These are phyloP conservation scores for Ochropleura plecta DNA, from an alignment of 2,888 invertebrate genomes.

Conservation along the genomic window DNA sequence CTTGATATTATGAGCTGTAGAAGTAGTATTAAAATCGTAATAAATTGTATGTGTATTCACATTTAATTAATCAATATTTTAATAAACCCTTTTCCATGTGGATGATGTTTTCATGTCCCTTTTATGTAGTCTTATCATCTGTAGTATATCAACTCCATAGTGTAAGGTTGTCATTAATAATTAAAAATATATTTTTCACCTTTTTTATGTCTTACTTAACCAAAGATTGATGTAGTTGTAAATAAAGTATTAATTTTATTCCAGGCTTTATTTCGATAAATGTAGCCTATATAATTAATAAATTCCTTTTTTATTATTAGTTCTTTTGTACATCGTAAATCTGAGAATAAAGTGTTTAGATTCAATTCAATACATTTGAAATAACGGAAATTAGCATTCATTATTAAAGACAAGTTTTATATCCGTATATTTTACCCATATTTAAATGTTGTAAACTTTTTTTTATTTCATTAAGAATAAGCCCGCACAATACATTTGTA, in stretches of 20 bases:
- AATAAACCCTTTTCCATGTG: background rate
- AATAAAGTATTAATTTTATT: background rate
- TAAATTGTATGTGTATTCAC: background rate
- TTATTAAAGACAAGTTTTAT: background rate
- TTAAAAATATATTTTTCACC: background rate
- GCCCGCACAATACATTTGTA: background rate
- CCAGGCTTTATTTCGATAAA: background rate
- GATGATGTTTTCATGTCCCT: background rate
- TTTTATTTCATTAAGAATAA: background rate
- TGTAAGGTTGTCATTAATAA: background rate
- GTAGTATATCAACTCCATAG: background rate
- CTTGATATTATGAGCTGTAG: background rate
- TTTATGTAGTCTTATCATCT: background rate
- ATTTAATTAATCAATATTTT: background rate
- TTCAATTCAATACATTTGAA: too few species aligned
- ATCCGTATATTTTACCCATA: conserved; percentile 27
- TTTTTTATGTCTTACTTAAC: background rate
- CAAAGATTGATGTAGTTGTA: background rate
- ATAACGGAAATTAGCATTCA: too few species aligned
- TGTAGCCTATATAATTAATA: background rate
- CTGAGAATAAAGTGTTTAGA: too few species aligned
- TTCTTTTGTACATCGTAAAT: too few species aligned
- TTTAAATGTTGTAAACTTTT: conserved; percentile 8
- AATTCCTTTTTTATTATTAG: background rate
- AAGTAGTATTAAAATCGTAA: background rate